A percentile compares a stretch with the other conserved stretches of the same genome.
Evolutionary conservation across 2,113 vertebrate genomes (phyloP).

Genomic region (Psilopogon haemacephalus): DNA sequence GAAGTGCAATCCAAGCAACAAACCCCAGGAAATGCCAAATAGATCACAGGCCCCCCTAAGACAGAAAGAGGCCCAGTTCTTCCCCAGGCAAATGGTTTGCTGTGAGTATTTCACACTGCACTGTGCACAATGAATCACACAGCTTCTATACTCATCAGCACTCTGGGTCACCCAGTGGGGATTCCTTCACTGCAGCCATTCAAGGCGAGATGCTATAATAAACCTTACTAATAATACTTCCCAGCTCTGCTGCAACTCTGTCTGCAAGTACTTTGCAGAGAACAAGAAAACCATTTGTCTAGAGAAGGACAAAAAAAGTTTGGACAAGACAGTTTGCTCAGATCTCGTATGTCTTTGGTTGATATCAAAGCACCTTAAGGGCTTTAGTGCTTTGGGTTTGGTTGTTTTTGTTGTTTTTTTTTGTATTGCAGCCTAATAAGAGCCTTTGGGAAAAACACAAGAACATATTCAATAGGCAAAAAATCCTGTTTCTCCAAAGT

Average conservation of each 20-base stretch:
- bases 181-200: constrained; percentile 44
- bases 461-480: not conserved
- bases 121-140: constrained; percentile 31
- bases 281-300: not conserved
- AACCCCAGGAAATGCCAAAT: not conserved
- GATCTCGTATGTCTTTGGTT: not conserved
- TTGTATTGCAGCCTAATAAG: not conserved
- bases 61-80: not conserved
- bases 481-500: not conserved
- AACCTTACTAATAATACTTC: constrained; percentile 60
- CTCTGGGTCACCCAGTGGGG: constrained; percentile 48
- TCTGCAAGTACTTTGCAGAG: not conserved
- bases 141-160: not conserved
- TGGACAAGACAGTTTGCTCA: not conserved
- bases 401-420: not conserved
- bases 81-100: not conserved
- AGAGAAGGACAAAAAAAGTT: not conserved
- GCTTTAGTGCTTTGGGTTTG: not conserved
- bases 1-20: not conserved
- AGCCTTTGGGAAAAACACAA: not conserved
- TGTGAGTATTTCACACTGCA: not conserved
- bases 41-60: not conserved
- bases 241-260: not conserved
- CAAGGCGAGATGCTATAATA: constrained; percentile 42
- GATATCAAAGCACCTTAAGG: not conserved